Evolutionary conservation across 1,140 invertebrate genomes (phyloP).

Genomic region (Anoplolepis gracilipes): DNA sequence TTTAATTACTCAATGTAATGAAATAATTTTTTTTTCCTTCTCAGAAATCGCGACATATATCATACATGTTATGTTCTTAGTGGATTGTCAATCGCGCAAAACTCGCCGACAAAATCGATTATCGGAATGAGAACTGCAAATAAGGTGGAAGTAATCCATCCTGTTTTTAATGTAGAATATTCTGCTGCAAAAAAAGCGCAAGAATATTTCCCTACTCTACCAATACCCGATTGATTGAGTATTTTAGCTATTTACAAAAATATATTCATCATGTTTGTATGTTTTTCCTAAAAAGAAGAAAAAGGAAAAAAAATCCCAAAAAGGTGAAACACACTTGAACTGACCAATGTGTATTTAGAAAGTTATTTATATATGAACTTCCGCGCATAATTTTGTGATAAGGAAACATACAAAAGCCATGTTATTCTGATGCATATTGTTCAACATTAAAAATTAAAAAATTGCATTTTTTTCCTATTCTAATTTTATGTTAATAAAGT

Average conservation of each 20-base stretch:
- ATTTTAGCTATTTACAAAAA: constrained; percentile 43
- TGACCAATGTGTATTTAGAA: constrained; percentile 65
- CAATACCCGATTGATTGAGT: constrained; percentile 77
- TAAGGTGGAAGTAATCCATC: constrained; percentile 80
- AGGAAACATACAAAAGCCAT: background rate
- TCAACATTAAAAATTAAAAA: constrained; percentile 10
- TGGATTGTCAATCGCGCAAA: constrained; percentile 97
- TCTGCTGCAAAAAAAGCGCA: constrained; percentile 78
- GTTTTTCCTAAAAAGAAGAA: constrained; percentile 51
- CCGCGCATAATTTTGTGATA: constrained; percentile 27
- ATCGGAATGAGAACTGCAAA: constrained; percentile 75
- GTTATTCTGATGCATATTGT: constrained; percentile 1
- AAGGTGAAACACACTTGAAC: constrained; percentile 44
- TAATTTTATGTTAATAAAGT: constrained; percentile 30
- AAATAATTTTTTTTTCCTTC: constrained; percentile 79
- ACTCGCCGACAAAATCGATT: constrained; percentile 87
- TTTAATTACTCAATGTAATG: background rate
- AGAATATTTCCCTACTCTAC: constrained; percentile 79
- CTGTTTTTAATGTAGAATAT: constrained; percentile 81
- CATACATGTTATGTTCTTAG: constrained; percentile 98
- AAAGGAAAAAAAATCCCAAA: constrained; percentile 14
- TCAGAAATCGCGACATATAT: constrained; percentile 95
- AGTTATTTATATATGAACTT: constrained; percentile 58
- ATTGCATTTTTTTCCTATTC: background rate
- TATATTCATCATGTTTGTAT: constrained; percentile 59